A percentile compares a stretch with the other conserved stretches of the same genome.
Evolutionary conservation across 2,113 vertebrate genomes (phyloP).

Genomic region (Sinosuthora webbiana): DNA sequence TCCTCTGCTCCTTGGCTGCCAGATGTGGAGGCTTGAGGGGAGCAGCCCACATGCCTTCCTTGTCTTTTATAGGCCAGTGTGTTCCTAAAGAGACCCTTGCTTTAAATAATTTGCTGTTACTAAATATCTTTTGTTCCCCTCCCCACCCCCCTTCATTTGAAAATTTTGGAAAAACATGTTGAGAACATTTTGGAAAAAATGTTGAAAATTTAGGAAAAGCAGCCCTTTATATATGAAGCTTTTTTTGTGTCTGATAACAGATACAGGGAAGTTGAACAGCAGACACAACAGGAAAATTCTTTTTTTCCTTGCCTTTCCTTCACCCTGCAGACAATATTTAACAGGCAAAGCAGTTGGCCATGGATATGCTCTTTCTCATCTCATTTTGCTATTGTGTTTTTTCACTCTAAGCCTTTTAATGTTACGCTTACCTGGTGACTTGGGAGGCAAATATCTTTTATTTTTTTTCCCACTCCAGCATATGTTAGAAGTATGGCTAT

Average conservation of each 20-base stretch:
- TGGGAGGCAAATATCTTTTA: neutral
- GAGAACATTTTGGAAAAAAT: neutral
- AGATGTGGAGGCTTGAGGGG: neutral
- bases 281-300: neutral
- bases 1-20: neutral
- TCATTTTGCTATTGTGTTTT: neutral
- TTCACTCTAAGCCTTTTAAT: neutral
- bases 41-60: neutral
- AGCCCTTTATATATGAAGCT: neutral
- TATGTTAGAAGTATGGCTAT: neutral
- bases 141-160: neutral
- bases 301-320: neutral
- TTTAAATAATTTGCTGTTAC: neutral
- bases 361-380: neutral
- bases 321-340: neutral
- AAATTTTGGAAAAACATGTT: neutral
- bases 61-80: neutral
- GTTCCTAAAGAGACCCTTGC: neutral
- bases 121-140: neutral
- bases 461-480: neutral
- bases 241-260: neutral
- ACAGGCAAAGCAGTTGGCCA: neutral
- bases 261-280: neutral
- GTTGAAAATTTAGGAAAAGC: neutral
- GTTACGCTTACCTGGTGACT: neutral